These are phyloP conservation scores for Microcebus ravelobensis DNA, from an alignment of 2,113 vertebrate species.

Conservation along the genomic window DNA sequence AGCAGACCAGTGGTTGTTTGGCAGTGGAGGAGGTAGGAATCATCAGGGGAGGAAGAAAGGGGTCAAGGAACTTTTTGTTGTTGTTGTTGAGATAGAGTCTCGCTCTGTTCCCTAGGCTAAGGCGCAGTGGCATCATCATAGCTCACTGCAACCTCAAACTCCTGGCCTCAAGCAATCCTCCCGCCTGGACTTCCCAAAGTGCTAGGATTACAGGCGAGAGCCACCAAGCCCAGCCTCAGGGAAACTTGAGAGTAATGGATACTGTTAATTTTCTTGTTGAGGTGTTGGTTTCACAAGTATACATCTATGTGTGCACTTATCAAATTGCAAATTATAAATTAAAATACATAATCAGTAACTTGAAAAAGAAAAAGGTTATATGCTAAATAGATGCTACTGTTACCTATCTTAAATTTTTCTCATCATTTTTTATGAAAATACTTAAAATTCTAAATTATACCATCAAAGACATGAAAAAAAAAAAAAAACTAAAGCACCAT, in stretches of 20 bases:
- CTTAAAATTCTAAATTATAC: conserved; percentile 5
- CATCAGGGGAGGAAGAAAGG: neutral
- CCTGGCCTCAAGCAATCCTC: no score
- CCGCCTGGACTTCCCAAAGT: no score
- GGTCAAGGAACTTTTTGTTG: neutral
- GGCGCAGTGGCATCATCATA: no score
- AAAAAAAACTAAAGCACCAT: neutral
- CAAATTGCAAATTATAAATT: neutral
- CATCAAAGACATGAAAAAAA: neutral
- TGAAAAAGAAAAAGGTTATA: neutral
- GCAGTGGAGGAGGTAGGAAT: neutral
- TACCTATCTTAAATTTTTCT: neutral
- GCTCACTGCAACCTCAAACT: no score
- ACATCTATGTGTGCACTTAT: neutral
- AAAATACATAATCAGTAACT: conserved; percentile 9
- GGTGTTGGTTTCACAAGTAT: neutral
- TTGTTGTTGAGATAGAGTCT: no score
- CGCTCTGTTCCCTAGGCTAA: no score
- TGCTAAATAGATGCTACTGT: neutral
- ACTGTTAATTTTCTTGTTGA: neutral
- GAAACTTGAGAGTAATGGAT: neutral
- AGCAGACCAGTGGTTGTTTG: neutral
- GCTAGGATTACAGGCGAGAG: no score
- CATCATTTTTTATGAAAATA: neutral
- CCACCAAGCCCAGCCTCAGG: neutral